Evolutionary conservation across 2,797 vertebrate genomes (phyloP).

Genomic region (Salmo trutta): DNA sequence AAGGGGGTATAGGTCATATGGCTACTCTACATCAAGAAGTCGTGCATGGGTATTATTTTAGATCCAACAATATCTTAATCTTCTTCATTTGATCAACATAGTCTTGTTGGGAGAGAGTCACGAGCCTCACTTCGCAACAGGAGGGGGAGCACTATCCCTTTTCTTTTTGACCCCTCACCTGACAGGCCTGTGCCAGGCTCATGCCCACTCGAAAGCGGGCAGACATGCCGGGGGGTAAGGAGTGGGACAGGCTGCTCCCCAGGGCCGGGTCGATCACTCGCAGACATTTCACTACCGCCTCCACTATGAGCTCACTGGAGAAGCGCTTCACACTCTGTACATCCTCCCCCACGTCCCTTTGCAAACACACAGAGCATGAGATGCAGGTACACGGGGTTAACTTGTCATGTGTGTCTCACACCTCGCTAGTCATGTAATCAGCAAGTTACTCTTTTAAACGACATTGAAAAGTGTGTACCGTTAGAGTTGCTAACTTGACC

Average conservation of each 20-base stretch:
- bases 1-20: not conserved
- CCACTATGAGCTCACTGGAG: slow-evolving; percentile 86
- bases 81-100: not conserved
- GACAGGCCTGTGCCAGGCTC: slow-evolving; percentile 90
- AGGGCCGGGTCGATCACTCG: slow-evolving; percentile 82
- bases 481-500: not conserved
- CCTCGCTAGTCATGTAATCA: not conserved
- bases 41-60: not conserved
- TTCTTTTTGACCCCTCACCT: slow-evolving; percentile 70
- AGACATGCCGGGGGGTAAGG: slow-evolving; percentile 89
- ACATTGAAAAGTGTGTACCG: not conserved
- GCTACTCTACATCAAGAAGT: not conserved
- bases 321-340: slow-evolving; percentile 83
- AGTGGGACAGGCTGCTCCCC: slow-evolving; percentile 75
- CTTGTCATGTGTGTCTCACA: not conserved
- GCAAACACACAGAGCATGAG: slow-evolving; percentile 3
- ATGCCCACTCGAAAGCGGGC: slow-evolving; percentile 89
- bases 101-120: not conserved
- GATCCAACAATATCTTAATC: not conserved
- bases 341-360: slow-evolving; percentile 82
- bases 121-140: not conserved
- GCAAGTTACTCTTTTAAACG: not conserved
- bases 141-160: not conserved
- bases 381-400: not conserved
- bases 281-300: slow-evolving; percentile 86